Base-by-base conservation (phyloP, 2,113 vertebrate species). In the Vulpes lagopus region DNA sequence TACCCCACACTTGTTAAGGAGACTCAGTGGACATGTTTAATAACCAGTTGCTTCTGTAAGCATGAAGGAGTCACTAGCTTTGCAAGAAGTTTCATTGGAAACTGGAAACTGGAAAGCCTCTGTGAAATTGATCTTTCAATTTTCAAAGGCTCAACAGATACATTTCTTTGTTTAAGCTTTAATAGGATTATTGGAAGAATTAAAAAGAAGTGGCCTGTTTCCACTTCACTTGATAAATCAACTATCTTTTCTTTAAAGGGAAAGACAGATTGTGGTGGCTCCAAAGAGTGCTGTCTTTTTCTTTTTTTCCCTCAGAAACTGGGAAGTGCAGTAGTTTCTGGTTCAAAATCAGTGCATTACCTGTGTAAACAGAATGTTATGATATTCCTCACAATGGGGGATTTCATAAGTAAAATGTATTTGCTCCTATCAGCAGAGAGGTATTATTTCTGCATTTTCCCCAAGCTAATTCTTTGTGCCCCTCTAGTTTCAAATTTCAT, bases 391-490 rank as follows among this genome's bases (percentile, higher is more conserved):
- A 83, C 12, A 74, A 25, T 62, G 6, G 22, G 7, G 27, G 4
- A 80, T 73, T 94, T 90, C 80, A 87, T 32, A 30, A 65, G 88
- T 91, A 78, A 87, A 91, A 91, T 78, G 19, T 67, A 43, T 82
- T 96, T 92, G 3, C 32, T 93, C 7, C 65, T 81, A 80, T 87
- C 43, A 86, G 60, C 32, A 15, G 64, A 93, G 55, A 51, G 38
- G 32, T 86, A 73, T 11, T 84, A 67, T 94, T 79, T 80, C 43
- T 88, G 11, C 25, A 64, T 74, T 91, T 94, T 82, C 25, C 5
- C 17, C 30, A 43, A 55, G 27, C 23, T 92, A 83, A 64, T 57
- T 79, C 60, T 89, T 94, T 97, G 67, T 71, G 8, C 23, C 49
- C 55, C 57, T 89, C n/a, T 80, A 9, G 16, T 88, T 94, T 90